Conservation (phyloP, 2,113 vertebrate species). For the Seriola aureovittata region DNA sequence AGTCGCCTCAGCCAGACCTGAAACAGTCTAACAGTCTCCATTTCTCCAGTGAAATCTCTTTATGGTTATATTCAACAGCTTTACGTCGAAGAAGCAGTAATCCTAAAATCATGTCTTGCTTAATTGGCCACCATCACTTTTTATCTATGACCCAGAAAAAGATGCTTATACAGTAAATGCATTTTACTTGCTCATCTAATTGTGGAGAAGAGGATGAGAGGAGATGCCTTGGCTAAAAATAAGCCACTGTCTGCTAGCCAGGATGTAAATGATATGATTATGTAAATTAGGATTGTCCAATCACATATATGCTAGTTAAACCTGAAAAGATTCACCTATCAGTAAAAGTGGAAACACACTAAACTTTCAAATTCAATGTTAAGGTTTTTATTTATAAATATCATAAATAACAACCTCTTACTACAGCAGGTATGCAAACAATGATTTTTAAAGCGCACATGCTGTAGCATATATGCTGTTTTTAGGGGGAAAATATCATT, state of each 20-base stretch:
- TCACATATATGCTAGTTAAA: slow-evolving; percentile 11
- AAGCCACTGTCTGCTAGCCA: slow-evolving; percentile 26
- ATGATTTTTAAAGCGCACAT: background rate
- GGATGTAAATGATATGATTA: slow-evolving; percentile 61
- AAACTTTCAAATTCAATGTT: background rate
- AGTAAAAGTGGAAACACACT: slow-evolving; percentile 10
- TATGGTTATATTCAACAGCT: slow-evolving; percentile 33
- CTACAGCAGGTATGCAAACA: background rate
- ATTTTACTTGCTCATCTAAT: slow-evolving; percentile 61
- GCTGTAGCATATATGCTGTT: background rate
- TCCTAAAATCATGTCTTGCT: slow-evolving; percentile 45
- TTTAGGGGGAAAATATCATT: background rate
- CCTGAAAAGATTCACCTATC: background rate
- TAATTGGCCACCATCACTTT: slow-evolving; percentile 58
- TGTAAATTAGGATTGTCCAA: slow-evolving; percentile 37
- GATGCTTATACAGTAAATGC: slow-evolving; percentile 49
- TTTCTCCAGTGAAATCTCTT: slow-evolving; percentile 37
- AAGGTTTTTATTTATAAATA: slow-evolving; percentile 6
- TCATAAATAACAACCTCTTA: background rate
- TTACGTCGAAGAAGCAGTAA: slow-evolving; percentile 49
- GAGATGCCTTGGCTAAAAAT: slow-evolving; percentile 58
- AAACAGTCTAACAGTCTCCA: slow-evolving; percentile 10
- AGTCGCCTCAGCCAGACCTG: slow-evolving; percentile 2
- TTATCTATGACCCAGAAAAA: slow-evolving; percentile 66
- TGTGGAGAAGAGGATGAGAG: slow-evolving; percentile 38